These are phyloP conservation scores for Habroteleia sp. DNA, from an alignment of 2,888 invertebrate species.

Conservation along the genomic window DNA sequence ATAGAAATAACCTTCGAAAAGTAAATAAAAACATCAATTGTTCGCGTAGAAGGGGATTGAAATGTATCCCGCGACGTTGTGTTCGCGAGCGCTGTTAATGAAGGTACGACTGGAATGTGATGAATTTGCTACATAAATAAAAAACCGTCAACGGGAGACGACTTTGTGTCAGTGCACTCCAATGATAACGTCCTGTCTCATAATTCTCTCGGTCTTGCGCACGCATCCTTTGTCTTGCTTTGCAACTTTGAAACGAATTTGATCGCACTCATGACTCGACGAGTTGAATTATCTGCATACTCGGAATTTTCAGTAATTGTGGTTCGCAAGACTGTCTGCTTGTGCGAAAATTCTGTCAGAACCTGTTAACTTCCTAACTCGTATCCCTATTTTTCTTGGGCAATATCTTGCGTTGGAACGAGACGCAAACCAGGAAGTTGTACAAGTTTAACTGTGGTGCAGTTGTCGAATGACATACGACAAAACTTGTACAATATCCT, in stretches of 20 bases:
- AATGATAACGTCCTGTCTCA: slow-evolving; percentile 51
- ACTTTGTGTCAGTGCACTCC: slow-evolving; percentile 52
- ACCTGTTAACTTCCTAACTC: no score
- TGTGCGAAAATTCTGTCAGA: no score
- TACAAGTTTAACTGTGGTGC: no score
- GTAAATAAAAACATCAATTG: neutral
- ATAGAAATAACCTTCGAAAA: neutral
- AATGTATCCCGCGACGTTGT: neutral
- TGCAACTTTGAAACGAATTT: slow-evolving; percentile 39
- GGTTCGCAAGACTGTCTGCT: no score
- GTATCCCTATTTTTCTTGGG: no score
- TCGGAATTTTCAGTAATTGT: no score
- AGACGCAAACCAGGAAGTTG: no score
- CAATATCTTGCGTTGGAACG: no score
- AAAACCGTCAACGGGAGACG: slow-evolving; percentile 31
- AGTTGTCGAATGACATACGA: no score
- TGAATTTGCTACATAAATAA: slow-evolving; percentile 36
- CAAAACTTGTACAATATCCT: no score
- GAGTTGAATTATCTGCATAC: no score
- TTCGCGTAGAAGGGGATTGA: neutral
- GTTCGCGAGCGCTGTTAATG: slow-evolving; percentile 31
- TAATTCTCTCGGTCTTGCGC: slow-evolving; percentile 32
- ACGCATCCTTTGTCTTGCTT: slow-evolving; percentile 33
- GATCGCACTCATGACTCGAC: slow-evolving; percentile 17
- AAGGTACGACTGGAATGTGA: slow-evolving; percentile 27